Percentiles rank a stretch among this genome's conserved stretches.
These are phyloP conservation scores for Zaprionus obscuricornis DNA, from an alignment of 2,888 invertebrate genomes.

Conservation along the genomic window DNA sequence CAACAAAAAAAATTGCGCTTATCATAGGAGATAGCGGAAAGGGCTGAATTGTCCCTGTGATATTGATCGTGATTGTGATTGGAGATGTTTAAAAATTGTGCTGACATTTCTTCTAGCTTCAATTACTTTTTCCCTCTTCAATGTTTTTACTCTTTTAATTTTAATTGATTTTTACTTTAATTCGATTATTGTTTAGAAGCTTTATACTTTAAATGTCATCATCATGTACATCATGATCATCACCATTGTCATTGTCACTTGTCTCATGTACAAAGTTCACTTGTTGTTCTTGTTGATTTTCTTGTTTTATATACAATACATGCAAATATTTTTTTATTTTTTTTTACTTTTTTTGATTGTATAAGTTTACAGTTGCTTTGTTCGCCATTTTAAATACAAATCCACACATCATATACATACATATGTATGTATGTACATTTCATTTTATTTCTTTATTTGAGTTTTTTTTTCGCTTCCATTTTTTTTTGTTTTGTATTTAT, in stretches of 20 bases:
- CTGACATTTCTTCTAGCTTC: too few relatives aligned
- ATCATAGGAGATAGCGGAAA: constrained; percentile 40
- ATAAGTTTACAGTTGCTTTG: constrained; percentile 72
- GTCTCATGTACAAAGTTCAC: constrained; percentile 71
- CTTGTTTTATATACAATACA: constrained; percentile 23
- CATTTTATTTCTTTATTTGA: constrained; percentile 59
- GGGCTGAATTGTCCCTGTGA: too few relatives aligned
- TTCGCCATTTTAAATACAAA: constrained; percentile 65
- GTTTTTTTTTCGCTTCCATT: constrained; percentile 34
- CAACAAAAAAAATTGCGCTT: constrained; percentile 24
- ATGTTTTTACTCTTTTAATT: too few relatives aligned
- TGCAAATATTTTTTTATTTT: constrained; percentile 36
- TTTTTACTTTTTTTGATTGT: constrained; percentile 58
- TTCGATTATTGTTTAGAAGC: too few relatives aligned
- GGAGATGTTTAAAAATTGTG: too few relatives aligned
- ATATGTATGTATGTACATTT: constrained; percentile 15
- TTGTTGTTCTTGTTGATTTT: constrained; percentile 48
- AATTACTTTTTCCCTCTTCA: too few relatives aligned
- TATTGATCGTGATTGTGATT: too few relatives aligned
- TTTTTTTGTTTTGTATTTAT: constrained; percentile 56
- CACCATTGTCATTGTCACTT: constrained; percentile 49
- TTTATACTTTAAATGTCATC: too few relatives aligned
- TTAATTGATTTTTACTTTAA: too few relatives aligned
- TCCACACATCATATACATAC: constrained; percentile 5
- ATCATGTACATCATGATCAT: constrained; percentile 2